Percentiles rank a stretch among this genome's conserved stretches.
Conservation (phyloP, 1,140 invertebrate species). For the Drosophila santomea region DNA sequence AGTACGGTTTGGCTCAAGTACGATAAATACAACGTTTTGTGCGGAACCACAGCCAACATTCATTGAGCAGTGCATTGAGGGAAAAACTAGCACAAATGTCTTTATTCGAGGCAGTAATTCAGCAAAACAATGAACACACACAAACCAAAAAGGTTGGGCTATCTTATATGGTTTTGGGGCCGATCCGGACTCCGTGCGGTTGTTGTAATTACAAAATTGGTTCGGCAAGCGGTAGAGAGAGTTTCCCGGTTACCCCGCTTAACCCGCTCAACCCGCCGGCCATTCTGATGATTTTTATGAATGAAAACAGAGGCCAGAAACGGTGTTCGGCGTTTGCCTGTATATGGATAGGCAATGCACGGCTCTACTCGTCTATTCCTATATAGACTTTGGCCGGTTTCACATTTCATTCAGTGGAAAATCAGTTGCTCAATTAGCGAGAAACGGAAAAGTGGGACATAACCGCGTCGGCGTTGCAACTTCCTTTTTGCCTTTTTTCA, state of each 20-base stretch:
- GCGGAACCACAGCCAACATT: conserved; percentile 30
- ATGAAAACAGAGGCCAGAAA: conserved; percentile 65
- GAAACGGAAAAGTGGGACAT: conserved; percentile 72
- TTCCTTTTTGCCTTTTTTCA: conserved; percentile 49
- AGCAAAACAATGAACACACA: conserved; percentile 13
- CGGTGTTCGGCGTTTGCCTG: conserved; percentile 46
- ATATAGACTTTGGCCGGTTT: conserved; percentile 50
- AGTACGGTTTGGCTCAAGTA: conserved; percentile 39
- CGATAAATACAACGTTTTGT: conserved; percentile 40
- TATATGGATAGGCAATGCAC: conserved; percentile 53
- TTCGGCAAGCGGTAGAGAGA: conserved; percentile 36
- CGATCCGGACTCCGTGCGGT: conserved; percentile 39
- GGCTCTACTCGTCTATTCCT: conserved; percentile 31
- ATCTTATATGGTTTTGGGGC: conserved; percentile 58
- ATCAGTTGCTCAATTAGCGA: conserved; percentile 74
- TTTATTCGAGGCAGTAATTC: conserved; percentile 50
- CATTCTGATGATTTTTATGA: conserved; percentile 68
- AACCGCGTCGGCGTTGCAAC: conserved; percentile 39
- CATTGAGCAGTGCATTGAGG: conserved; percentile 52
- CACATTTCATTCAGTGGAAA: conserved; percentile 79
- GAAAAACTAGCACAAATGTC: conserved; percentile 74
- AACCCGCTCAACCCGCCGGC: background rate
- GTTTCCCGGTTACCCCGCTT: conserved; percentile 18
- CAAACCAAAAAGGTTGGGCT: conserved; percentile 49
- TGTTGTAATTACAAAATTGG: conserved; percentile 79